Evolutionary conservation across 2,797 vertebrate genomes (phyloP).

Genomic region (Lycodopsis pacificus): DNA sequence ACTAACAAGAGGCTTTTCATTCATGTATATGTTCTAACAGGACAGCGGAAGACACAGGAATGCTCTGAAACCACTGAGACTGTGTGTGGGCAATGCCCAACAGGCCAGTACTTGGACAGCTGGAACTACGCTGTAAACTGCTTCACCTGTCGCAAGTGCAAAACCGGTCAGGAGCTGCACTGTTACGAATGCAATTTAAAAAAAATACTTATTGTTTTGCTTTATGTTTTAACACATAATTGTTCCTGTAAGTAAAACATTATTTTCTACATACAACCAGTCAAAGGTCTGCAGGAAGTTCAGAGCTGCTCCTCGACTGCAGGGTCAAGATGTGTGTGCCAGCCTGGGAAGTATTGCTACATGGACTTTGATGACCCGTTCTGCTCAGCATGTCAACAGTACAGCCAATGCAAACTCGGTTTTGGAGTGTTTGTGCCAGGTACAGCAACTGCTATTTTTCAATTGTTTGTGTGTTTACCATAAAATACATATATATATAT

Average conservation of each 20-base stretch:
- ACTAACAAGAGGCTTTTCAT: not conserved
- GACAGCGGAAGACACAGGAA: not conserved
- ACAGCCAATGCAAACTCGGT: slow-evolving; percentile 61
- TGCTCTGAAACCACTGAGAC: slow-evolving; percentile 62
- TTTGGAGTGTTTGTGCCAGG: slow-evolving; percentile 59
- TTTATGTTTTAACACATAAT: not conserved
- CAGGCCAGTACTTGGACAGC: slow-evolving; percentile 21
- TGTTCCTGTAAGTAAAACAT: not conserved
- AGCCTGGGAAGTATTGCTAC: slow-evolving; percentile 63
- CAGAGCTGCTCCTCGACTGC: slow-evolving; percentile 58
- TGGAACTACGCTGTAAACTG: slow-evolving; percentile 63
- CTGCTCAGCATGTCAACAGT: slow-evolving; percentile 57
- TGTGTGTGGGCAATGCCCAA: slow-evolving; percentile 64
- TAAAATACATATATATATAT: not conserved
- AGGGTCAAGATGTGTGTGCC: slow-evolving; percentile 71
- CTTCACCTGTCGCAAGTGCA: slow-evolving; percentile 67
- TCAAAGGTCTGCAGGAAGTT: slow-evolving; percentile 40
- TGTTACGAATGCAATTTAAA: not conserved
- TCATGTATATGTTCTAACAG: slow-evolving; percentile 54
- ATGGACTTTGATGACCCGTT: fast-evolving
- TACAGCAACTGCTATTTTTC: slow-evolving; percentile 44
- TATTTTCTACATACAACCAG: slow-evolving; percentile 56
- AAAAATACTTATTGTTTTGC: not conserved
- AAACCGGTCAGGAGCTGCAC: slow-evolving; percentile 52
- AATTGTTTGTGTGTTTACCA: not conserved